phyloP scores from a whole-genome alignment of 2,888 invertebrate species.

The Brachypterus glaber region DNA sequence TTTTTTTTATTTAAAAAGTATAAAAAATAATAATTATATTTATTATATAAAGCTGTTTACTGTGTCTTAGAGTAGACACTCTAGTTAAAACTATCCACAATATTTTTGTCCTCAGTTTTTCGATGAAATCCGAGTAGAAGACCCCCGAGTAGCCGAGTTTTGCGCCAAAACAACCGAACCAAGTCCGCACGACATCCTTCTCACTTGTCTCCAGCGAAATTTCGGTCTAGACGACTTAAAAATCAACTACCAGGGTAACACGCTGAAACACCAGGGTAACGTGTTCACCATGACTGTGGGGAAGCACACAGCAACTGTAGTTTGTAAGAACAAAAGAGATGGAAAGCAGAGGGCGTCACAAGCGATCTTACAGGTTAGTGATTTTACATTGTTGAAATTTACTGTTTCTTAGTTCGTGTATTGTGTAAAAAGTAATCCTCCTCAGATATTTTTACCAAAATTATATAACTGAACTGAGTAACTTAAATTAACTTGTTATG shows the following conservation, averaged over 20 bases:
- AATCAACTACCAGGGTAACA: conserved; percentile 71
- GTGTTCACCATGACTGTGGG: conserved; percentile 93
- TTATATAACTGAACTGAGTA: too few species aligned
- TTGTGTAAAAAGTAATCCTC: too few species aligned
- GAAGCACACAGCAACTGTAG: conserved; percentile 79
- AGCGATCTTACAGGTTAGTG: conserved; percentile 71
- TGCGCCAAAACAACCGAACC: conserved; percentile 96
- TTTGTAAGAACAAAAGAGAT: conserved; percentile 93
- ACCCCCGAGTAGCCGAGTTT: conserved; percentile 88
- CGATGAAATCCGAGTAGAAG: conserved; percentile 87
- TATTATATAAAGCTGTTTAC: too few species aligned
- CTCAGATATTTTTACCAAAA: too few species aligned
- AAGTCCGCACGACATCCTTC: conserved; percentile 84
- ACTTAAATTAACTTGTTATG: too few species aligned
- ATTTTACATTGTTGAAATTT: background rate
- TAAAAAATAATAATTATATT: too few species aligned
- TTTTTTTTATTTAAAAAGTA: too few species aligned
- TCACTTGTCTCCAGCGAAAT: conserved; percentile 87
- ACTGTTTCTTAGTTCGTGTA: background rate
- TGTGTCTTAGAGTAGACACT: too few species aligned
- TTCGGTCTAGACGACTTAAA: conserved; percentile 84
- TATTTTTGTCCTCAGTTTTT: conserved; percentile 60
- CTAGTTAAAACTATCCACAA: too few species aligned
- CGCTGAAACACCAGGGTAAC: conserved; percentile 82
- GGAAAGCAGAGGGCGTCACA: conserved; percentile 96